phyloP scores from a whole-genome alignment of 2,888 invertebrate species.

The Drosophila acutilabella region DNA sequence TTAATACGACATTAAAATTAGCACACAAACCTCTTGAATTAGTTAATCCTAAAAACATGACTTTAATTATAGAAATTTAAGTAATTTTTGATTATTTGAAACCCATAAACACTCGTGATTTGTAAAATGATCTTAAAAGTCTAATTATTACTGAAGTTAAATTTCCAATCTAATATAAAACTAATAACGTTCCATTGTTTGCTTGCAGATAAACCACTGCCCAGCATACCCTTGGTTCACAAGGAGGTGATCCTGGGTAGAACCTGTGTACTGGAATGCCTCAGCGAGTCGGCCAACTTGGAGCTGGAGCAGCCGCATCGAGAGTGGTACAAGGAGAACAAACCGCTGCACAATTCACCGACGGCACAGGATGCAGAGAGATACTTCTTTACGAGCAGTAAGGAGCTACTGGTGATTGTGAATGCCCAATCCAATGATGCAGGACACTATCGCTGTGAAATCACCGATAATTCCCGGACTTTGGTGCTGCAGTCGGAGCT shows the following conservation, averaged over 20 bases:
- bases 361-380: conserved; percentile 86
- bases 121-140: too few species aligned
- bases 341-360: conserved; percentile 86
- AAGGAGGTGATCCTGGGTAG: conserved; percentile 93
- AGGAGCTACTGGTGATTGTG: conserved; percentile 94
- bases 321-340: conserved; percentile 93
- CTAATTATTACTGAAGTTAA: too few species aligned
- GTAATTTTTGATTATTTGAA: too few species aligned
- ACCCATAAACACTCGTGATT: too few species aligned
- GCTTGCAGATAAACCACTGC: conserved; percentile 91
- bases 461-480: conserved; percentile 88
- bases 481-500: conserved; percentile 76
- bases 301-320: conserved; percentile 85
- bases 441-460: conserved; percentile 95
- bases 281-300: conserved; percentile 87
- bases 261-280: conserved; percentile 94
- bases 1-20: too few species aligned
- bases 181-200: background rate
- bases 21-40: too few species aligned
- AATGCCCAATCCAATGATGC: conserved; percentile 91
- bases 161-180: too few species aligned
- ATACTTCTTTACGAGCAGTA: conserved; percentile 94
- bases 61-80: too few species aligned
- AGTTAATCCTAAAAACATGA: too few species aligned
- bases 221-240: conserved; percentile 89